phyloP scores from a whole-genome alignment of 2,888 invertebrate species.

The Machimus atricapillus region DNA sequence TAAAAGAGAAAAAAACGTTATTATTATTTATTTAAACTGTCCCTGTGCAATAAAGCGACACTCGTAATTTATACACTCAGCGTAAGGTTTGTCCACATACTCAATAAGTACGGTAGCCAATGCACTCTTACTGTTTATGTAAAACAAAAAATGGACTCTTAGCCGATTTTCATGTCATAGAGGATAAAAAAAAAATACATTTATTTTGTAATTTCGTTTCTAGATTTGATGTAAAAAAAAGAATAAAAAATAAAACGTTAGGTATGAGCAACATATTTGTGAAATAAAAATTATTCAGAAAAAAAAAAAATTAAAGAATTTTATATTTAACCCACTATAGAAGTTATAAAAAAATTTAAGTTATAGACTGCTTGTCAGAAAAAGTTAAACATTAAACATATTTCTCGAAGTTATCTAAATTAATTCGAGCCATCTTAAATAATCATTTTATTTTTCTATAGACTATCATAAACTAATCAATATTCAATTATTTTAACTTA shows the following conservation, averaged over 20 bases:
- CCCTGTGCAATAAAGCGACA: slow-evolving; percentile 18
- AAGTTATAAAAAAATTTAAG: too few species aligned
- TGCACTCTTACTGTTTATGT: slow-evolving; percentile 14
- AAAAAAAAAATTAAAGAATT: neutral
- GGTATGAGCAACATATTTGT: slow-evolving; percentile 32
- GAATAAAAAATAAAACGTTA: neutral
- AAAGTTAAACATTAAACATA: too few species aligned
- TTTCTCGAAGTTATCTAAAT: too few species aligned
- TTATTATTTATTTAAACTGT: slow-evolving; percentile 15
- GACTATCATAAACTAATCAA: too few species aligned
- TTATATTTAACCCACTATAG: neutral
- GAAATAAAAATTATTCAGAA: slow-evolving; percentile 29
- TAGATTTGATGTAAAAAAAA: slow-evolving; percentile 23
- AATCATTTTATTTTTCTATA: too few species aligned
- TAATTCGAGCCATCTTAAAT: too few species aligned
- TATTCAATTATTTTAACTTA: too few species aligned
- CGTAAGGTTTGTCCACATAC: neutral
- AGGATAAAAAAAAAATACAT: neutral
- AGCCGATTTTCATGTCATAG: slow-evolving; percentile 26
- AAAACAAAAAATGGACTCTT: neutral
- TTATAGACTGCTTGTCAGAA: too few species aligned
- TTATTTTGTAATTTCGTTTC: slow-evolving; percentile 28
- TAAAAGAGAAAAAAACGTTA: neutral
- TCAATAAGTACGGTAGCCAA: slow-evolving; percentile 10
- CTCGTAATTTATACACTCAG: slow-evolving; percentile 23